Conservation (phyloP, 2,113 vertebrate genomes). For the Larimichthys polyactis region DNA sequence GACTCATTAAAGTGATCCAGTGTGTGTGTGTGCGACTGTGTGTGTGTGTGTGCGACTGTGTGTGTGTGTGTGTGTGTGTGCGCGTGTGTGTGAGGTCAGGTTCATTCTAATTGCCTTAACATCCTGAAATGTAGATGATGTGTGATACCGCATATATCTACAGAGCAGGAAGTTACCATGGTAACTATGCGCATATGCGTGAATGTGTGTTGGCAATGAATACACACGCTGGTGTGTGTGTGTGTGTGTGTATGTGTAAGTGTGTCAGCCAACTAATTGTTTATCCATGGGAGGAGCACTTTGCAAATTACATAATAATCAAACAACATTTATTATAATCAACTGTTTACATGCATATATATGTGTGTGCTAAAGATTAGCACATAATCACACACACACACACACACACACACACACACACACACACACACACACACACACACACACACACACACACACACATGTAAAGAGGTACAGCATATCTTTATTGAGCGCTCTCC, state of each 20-base stretch:
- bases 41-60: background rate
- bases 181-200: conserved; percentile 40
- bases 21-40: conserved; percentile 7
- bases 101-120: conserved; percentile 48
- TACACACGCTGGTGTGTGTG: background rate
- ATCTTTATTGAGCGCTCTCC: no score
- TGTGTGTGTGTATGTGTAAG: conserved; percentile 19
- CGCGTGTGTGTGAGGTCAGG: conserved; percentile 9
- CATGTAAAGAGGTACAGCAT: no score
- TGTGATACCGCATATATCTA: conserved; percentile 29
- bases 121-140: conserved; percentile 55
- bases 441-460: no score
- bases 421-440: no score
- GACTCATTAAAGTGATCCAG: conserved; percentile 2
- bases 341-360: background rate
- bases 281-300: background rate
- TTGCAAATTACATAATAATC: background rate
- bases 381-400: background rate
- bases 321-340: background rate
- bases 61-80: background rate
- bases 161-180: conserved; percentile 52
- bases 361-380: background rate
- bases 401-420: background rate
- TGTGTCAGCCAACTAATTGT: background rate
- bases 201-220: background rate